Evolutionary conservation across 1,140 invertebrate species (phyloP), one percentile per base, ranked within the genome.

Genomic region (Heliconius nattereri): DNA sequence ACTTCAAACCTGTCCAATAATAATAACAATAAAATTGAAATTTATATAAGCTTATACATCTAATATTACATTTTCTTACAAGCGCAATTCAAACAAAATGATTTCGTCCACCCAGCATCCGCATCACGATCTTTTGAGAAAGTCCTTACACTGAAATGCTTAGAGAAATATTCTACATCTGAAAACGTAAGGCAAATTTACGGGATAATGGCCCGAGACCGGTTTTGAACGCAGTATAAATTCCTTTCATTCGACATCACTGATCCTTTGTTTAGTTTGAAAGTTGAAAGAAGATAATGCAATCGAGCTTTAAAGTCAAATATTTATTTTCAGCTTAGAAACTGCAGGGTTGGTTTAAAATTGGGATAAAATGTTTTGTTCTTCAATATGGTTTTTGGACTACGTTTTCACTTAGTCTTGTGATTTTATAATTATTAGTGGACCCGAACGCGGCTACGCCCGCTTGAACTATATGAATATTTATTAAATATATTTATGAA

Each of bases 241-340:
- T 66, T 66, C 57, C 23, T 66, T 29, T 26, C 23, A 66, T 23
- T 66, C 57, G 57, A 66, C 57, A 16, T 23, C 57, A 66, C 23
- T 66, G 23, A 26, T 66, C n/a, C 57, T 66, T 57, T 66, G 23
- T 66, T 66, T 66, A 66, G 57, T 66, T 66, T 16, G 57, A 66
- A 66, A 66, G 23, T 66, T 29, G 23, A 8, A 26, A 26, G 57
- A 26, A 66, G 57, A 29, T 29, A 66, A 66, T 66, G 57, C 57
- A 29, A 29, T 66, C 23, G n/a, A 8, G 23, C 23, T 11, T 66
- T 66, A 29, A 57, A 13, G 9, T 26, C n/a, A 66, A 29, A 26
- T 66, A 66, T 66, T 66, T 66, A 66, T 26, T 57, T 66, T 29
- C 3, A 66, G 23, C 23, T 26, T 66, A 66, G 23, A 26, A 26